phyloP scores from a whole-genome alignment of 2,888 invertebrate species.

The Synergus gifuensis region DNA sequence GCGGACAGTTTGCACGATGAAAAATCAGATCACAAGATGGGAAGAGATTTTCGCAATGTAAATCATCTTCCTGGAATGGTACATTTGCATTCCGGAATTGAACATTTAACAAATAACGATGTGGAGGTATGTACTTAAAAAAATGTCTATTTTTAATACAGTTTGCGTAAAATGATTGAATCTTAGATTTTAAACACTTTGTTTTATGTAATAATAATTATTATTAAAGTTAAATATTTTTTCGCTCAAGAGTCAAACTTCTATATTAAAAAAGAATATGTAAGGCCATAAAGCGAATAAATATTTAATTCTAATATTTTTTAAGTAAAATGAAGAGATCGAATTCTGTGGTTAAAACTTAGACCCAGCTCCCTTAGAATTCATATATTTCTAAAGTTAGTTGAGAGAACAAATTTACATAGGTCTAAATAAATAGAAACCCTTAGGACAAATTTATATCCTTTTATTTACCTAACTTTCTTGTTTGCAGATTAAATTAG shows the following conservation, averaged over 20 bases:
- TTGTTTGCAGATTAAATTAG: slow-evolving; percentile 70
- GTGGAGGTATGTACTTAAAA: slow-evolving; percentile 65
- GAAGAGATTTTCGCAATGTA: slow-evolving; percentile 70
- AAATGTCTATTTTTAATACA: neutral
- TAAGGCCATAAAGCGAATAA: too few species aligned
- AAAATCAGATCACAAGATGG: slow-evolving; percentile 71
- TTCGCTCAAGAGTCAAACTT: too few species aligned
- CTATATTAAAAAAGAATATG: neutral
- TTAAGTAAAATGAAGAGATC: too few species aligned
- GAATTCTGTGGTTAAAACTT: too few species aligned
- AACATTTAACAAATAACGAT: slow-evolving; percentile 72
- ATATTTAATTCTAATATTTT: too few species aligned
- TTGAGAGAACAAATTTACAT: neutral
- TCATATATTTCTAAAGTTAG: neutral
- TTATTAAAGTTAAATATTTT: too few species aligned
- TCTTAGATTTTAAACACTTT: too few species aligned
- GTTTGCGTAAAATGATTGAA: too few species aligned
- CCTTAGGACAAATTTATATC: neutral
- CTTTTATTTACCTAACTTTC: slow-evolving; percentile 5
- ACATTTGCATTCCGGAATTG: slow-evolving; percentile 71
- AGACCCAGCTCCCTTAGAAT: too few species aligned
- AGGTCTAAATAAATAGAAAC: neutral
- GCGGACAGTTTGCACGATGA: slow-evolving; percentile 70
- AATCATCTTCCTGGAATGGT: slow-evolving; percentile 71
- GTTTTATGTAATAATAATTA: too few species aligned